Base-by-base conservation (phyloP, 2,113 vertebrate genomes). In the Australoheros scitulus region DNA sequence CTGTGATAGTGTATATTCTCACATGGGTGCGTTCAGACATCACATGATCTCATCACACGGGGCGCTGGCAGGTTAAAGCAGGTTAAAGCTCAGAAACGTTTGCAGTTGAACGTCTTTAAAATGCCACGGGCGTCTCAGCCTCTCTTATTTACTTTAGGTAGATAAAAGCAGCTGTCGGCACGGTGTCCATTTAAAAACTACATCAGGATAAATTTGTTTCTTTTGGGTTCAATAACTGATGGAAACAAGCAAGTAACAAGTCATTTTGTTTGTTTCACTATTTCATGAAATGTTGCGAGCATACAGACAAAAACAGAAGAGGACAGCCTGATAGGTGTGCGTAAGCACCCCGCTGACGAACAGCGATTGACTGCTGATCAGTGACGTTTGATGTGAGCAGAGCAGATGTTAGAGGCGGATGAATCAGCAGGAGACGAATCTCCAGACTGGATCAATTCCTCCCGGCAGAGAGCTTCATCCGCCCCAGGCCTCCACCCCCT, bases 401-500 rank as follows among this genome's bases (percentile, higher is more conserved):
- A 85, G 79, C 6, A 4, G 72, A 84, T 34, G 76, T 17, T 55
- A 68, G 58, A 83, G 59, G 83, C 9, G 10, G 83, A 70, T 63
- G 63, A 81, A 60, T 68, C 72, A 85, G 79, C 72, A 61, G 82
- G 82, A 60, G 74, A 47, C 11, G 11, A 55, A 81, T 41, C 77
- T 74, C 63, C 79, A 85, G 83, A 87, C 83, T 64, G 24, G 55
- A 89, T 86, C 58, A 43, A 92, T 87, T 82, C 38, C 20, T 85
- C 57, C 79, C 2, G 1, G 20, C 80, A 57, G 84, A 76, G 68
- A 74, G 74, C 65, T 77, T 8, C 7, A 70, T 75, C 65, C 43
- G 74, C 74, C 50, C 22, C 57, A 32, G 43, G 58, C 34, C 24
- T 29, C 41, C 64, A 70, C 64, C 65, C 61, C 36, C 17, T 15